Evolutionary conservation across 2,797 vertebrate genomes (phyloP).

Genomic region (Amphiprion clarkii): DNA sequence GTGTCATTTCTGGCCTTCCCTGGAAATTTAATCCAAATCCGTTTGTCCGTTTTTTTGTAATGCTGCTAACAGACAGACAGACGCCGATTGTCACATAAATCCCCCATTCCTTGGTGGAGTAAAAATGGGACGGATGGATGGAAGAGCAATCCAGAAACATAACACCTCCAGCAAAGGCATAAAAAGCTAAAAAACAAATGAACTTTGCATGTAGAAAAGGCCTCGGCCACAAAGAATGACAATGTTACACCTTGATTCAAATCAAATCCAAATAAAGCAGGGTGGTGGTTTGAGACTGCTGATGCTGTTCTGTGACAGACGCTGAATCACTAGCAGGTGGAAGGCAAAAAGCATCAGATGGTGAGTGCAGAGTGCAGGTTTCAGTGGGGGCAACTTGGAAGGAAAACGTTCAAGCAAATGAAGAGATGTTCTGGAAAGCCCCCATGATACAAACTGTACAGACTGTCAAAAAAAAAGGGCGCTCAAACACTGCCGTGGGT

Average conservation of each 20-base stretch:
- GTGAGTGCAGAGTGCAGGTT: slow-evolving; percentile 27
- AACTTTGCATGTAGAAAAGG: slow-evolving; percentile 34
- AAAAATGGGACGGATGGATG: too few species aligned
- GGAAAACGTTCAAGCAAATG: slow-evolving; percentile 45
- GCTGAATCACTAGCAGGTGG: slow-evolving; percentile 68
- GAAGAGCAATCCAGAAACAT: too few species aligned
- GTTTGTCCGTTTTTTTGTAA: too few species aligned
- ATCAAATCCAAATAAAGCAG: slow-evolving; percentile 53
- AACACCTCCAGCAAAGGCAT: too few species aligned
- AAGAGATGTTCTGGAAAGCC: slow-evolving; percentile 67
- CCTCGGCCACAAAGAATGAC: slow-evolving; percentile 15
- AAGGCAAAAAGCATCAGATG: slow-evolving; percentile 46
- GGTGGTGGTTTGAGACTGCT: slow-evolving; percentile 30
- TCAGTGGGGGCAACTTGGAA: slow-evolving; percentile 44
- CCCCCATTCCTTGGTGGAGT: too few species aligned
- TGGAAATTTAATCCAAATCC: too few species aligned
- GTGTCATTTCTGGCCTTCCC: too few species aligned
- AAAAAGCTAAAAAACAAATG: background rate
- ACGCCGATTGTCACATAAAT: too few species aligned
- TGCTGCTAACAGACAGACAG: too few species aligned
- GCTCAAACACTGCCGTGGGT: slow-evolving; percentile 17
- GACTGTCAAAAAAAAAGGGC: slow-evolving; percentile 36
- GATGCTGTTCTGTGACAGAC: slow-evolving; percentile 46
- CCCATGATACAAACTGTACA: slow-evolving; percentile 49
- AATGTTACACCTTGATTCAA: slow-evolving; percentile 44